These are phyloP conservation scores for Kryphioiulus occultus DNA, from an alignment of 2,888 invertebrate species.

Conservation along the genomic window DNA sequence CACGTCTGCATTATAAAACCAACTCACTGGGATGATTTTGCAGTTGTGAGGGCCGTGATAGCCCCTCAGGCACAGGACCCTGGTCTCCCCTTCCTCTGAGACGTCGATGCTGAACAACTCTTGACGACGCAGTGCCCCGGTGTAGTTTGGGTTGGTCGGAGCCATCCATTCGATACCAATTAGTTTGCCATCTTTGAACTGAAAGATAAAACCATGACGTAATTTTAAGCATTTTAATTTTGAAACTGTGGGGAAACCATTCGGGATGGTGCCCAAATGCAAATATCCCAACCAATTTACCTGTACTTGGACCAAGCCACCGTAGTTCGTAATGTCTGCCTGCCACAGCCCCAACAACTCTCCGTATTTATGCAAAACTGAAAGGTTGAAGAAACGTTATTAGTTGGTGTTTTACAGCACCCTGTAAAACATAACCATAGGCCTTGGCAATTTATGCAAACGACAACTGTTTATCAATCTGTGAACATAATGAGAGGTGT, in stretches of 20 bases:
- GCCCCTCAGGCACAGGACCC: slow-evolving; percentile 54
- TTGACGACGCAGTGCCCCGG: slow-evolving; percentile 54
- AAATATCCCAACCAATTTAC: slow-evolving; percentile 52
- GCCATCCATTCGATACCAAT: slow-evolving; percentile 55
- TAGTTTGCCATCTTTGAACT: slow-evolving; percentile 55
- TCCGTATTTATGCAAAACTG: slow-evolving; percentile 57
- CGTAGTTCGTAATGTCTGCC: slow-evolving; percentile 56
- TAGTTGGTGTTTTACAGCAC: too few species aligned
- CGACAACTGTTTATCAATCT: too few species aligned
- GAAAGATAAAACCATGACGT: slow-evolving; percentile 47
- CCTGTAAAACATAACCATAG: too few species aligned
- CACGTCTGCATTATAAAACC: not conserved
- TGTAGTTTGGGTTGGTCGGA: slow-evolving; percentile 56
- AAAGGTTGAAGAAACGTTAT: too few species aligned
- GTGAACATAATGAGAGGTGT: too few species aligned
- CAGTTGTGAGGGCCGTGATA: slow-evolving; percentile 49
- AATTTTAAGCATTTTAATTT: not conserved
- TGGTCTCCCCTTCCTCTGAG: slow-evolving; percentile 48
- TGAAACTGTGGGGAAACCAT: not conserved
- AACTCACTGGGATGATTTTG: slow-evolving; percentile 44
- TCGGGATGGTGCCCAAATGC: not conserved
- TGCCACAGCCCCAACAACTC: slow-evolving; percentile 56
- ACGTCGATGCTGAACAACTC: slow-evolving; percentile 56
- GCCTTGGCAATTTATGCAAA: too few species aligned
- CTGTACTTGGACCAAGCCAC: slow-evolving; percentile 57